A percentile compares a stretch with the other conserved stretches of the same genome.
phyloP scores from a whole-genome alignment of 2,797 vertebrate genomes.

The Enteromius argenteus region DNA sequence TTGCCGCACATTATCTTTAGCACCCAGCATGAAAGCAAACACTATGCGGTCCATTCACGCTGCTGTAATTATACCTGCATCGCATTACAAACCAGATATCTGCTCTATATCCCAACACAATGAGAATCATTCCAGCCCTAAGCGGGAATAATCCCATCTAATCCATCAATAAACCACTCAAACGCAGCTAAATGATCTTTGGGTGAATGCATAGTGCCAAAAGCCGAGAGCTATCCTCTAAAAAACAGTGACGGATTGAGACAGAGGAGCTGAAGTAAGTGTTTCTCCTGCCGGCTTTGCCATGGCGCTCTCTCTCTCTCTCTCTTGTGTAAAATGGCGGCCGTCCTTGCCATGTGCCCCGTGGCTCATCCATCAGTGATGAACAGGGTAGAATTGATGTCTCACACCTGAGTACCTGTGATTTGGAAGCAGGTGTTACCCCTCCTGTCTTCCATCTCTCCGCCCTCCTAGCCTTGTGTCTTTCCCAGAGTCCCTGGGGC shows the following conservation, averaged over 20 bases:
- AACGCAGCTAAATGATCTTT: slow-evolving; percentile 24
- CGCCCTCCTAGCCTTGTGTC: slow-evolving; percentile 29
- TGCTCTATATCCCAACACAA: slow-evolving; percentile 27
- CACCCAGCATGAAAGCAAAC: slow-evolving; percentile 2
- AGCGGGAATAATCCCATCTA: slow-evolving; percentile 2
- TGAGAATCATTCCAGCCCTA: slow-evolving; percentile 27
- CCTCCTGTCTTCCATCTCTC: slow-evolving; percentile 36
- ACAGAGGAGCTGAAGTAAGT: neutral
- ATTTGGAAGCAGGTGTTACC: slow-evolving; percentile 45
- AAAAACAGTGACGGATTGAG: slow-evolving; percentile 10
- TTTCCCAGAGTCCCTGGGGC: slow-evolving; percentile 48
- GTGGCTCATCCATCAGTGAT: slow-evolving; percentile 40
- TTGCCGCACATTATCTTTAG: slow-evolving; percentile 21
- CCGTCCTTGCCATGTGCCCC: slow-evolving; percentile 35
- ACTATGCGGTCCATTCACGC: slow-evolving; percentile 5
- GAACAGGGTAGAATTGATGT: slow-evolving; percentile 49
- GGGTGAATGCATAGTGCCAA: neutral
- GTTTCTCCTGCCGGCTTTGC: slow-evolving; percentile 20
- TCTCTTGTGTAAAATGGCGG: slow-evolving; percentile 36
- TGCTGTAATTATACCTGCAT: slow-evolving; percentile 29
- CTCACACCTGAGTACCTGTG: slow-evolving; percentile 58
- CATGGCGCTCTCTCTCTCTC: neutral
- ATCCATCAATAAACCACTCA: slow-evolving; percentile 37
- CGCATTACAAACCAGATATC: slow-evolving; percentile 24
- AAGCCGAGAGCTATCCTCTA: neutral